phyloP scores from a whole-genome alignment of 2,888 invertebrate genomes.

The Pterostichus madidus region DNA sequence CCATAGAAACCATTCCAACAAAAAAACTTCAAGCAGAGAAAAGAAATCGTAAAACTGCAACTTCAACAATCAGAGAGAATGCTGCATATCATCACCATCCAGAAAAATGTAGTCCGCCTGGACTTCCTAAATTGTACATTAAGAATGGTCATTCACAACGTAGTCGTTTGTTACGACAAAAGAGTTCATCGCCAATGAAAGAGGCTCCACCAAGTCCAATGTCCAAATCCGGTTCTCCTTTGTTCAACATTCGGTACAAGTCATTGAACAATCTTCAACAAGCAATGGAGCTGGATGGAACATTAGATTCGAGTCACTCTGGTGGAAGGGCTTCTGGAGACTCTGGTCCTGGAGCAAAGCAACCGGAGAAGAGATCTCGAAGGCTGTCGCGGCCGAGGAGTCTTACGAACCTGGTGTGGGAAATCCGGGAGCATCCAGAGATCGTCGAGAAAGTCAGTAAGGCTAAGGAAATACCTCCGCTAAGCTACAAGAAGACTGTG shows the following conservation, averaged over 20 bases:
- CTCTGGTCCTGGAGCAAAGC: slow-evolving; percentile 87
- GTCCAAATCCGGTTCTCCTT: slow-evolving; percentile 86
- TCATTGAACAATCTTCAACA: slow-evolving; percentile 86
- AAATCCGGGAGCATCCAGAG: slow-evolving; percentile 77
- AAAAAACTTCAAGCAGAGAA: slow-evolving; percentile 88
- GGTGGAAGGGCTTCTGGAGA: slow-evolving; percentile 93
- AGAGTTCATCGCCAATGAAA: slow-evolving; percentile 86
- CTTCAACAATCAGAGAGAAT: slow-evolving; percentile 79
- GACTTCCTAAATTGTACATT: slow-evolving; percentile 88
- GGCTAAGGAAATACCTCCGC: slow-evolving; percentile 74
- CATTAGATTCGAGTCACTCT: slow-evolving; percentile 93
- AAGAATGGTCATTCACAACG: slow-evolving; percentile 86
- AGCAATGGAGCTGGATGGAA: slow-evolving; percentile 86
- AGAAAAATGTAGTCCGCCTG: slow-evolving; percentile 81
- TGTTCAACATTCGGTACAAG: slow-evolving; percentile 87
- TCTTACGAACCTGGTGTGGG: slow-evolving; percentile 93
- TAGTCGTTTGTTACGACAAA: slow-evolving; percentile 84
- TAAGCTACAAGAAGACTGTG: slow-evolving; percentile 78
- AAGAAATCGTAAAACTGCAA: slow-evolving; percentile 84
- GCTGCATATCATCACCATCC: slow-evolving; percentile 79
- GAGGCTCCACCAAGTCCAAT: slow-evolving; percentile 84
- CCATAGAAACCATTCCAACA: slow-evolving; percentile 94
- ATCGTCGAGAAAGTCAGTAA: slow-evolving; percentile 75
- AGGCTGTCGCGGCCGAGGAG: slow-evolving; percentile 91
- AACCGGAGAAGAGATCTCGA: slow-evolving; percentile 90